Evolutionary conservation across 2,113 vertebrate species (phyloP).

Genomic region (Archilochus colubris): DNA sequence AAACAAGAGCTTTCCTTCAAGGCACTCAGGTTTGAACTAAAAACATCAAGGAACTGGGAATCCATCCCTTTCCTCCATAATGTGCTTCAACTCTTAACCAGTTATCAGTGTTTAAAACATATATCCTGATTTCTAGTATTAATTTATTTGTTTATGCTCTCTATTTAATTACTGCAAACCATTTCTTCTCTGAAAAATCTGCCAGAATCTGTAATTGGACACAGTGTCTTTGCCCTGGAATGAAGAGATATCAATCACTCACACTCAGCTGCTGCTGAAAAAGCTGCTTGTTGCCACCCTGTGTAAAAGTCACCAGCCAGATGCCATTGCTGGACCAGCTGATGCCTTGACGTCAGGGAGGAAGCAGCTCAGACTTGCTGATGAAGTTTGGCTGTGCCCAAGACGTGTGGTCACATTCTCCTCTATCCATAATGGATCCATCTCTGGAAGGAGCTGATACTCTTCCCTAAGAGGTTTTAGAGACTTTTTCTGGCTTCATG

Average conservation of each 20-base stretch:
- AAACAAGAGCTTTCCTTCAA: not conserved
- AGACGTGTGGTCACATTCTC: accelerated
- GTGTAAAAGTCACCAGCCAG: not conserved
- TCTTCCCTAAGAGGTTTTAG: no score
- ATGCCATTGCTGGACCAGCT: not conserved
- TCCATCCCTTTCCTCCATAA: not conserved
- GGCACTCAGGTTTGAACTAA: not conserved
- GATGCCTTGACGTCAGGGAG: not conserved
- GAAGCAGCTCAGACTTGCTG: not conserved
- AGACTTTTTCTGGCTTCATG: not conserved
- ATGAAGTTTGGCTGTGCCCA: not conserved
- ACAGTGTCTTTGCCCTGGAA: not conserved
- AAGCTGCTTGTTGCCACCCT: not conserved
- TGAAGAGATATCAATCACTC: not conserved
- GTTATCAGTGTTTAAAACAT: not conserved
- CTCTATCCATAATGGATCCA: accelerated
- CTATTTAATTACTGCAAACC: not conserved
- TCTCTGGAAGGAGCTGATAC: not conserved
- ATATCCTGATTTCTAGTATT: not conserved
- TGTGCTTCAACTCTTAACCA: not conserved
- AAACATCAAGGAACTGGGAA: not conserved
- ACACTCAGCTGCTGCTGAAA: not conserved
- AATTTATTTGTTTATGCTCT: not conserved
- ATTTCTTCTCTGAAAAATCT: not conserved
- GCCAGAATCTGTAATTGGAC: not conserved